These are phyloP conservation scores for Apamea monoglypha DNA, from an alignment of 2,888 invertebrate species.

Conservation along the genomic window DNA sequence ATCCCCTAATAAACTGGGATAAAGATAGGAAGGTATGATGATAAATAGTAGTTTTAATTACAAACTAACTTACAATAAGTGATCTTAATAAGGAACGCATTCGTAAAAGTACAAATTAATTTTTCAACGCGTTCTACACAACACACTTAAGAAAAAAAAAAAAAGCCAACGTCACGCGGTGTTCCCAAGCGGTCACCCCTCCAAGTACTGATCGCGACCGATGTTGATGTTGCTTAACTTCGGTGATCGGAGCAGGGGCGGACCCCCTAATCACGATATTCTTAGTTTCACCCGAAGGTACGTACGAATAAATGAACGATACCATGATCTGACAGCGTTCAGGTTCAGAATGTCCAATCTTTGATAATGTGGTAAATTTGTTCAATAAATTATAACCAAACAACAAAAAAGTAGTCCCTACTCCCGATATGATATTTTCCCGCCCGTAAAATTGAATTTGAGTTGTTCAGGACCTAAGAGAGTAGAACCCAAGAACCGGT, in stretches of 20 bases:
- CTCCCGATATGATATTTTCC: neutral
- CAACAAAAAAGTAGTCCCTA: neutral
- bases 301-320: neutral
- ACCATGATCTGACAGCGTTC: neutral
- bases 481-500: neutral
- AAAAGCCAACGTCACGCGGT: slow-evolving; percentile 84
- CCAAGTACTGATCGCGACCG: slow-evolving; percentile 88
- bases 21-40: neutral
- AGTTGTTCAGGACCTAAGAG: no score
- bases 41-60: slow-evolving; percentile 12
- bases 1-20: neutral
- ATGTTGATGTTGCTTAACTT: slow-evolving; percentile 88
- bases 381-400: no score
- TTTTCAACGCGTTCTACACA: neutral
- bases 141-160: slow-evolving; percentile 27
- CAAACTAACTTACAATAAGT: slow-evolving; percentile 1
- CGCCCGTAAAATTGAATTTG: no score
- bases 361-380: no score
- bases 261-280: no score
- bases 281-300: no score
- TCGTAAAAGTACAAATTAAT: neutral
- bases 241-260: slow-evolving; percentile 83
- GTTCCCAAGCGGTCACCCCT: slow-evolving; percentile 88
- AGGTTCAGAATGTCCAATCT: no score
- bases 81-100: neutral